phyloP scores from a whole-genome alignment of 2,888 invertebrate genomes.

The Laspeyria flexula region DNA sequence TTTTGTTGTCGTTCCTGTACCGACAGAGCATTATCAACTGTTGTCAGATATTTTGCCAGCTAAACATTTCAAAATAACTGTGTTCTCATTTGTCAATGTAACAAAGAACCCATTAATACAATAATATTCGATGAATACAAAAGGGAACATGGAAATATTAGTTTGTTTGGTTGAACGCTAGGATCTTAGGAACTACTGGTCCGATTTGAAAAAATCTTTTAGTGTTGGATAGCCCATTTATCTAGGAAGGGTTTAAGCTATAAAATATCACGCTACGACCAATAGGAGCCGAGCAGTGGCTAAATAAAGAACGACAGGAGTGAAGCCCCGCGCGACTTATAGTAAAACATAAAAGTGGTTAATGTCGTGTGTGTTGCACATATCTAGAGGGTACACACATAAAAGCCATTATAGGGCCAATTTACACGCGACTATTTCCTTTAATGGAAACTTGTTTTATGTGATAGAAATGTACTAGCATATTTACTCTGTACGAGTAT shows the following conservation, averaged over 20 bases:
- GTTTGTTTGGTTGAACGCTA: no score
- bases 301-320: no score
- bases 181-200: no score
- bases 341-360: conserved; percentile 18
- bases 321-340: no score
- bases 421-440: conserved; percentile 34
- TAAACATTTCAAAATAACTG: not conserved
- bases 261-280: no score
- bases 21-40: conserved; percentile 12
- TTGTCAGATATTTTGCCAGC: not conserved
- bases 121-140: conserved; percentile 3
- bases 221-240: no score
- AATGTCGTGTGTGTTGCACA: conserved; percentile 11
- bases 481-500: not conserved
- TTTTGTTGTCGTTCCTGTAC: conserved; percentile 13
- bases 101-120: conserved; percentile 2
- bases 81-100: not conserved
- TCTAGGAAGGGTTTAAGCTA: no score
- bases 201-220: no score
- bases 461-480: not conserved
- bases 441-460: conserved; percentile 28
- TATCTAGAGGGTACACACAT: conserved; percentile 15
- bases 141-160: conserved; percentile 4
- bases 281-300: no score
- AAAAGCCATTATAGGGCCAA: conserved; percentile 29